phyloP scores from a whole-genome alignment of 2,888 invertebrate genomes.

The Aspidapion aeneum region DNA sequence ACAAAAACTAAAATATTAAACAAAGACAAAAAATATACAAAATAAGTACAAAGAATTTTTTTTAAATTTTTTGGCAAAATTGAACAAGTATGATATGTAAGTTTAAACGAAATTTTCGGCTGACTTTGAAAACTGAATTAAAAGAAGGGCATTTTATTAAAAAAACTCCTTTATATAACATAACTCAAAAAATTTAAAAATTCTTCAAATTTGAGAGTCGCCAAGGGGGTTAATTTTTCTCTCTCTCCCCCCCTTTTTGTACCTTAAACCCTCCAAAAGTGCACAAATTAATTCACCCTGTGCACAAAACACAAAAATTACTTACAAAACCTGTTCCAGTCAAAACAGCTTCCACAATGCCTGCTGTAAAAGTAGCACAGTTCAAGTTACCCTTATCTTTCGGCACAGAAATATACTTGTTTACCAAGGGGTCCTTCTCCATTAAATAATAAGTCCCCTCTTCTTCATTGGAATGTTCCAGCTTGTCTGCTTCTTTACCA shows the following conservation, averaged over 20 bases:
- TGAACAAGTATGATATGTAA: too few species aligned
- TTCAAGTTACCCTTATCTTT: slow-evolving; percentile 97
- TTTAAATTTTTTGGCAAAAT: too few species aligned
- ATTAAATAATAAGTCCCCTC: slow-evolving; percentile 97
- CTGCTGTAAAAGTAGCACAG: slow-evolving; percentile 97
- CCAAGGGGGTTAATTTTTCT: too few species aligned
- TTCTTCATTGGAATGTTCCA: slow-evolving; percentile 98
- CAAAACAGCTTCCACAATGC: slow-evolving; percentile 94
- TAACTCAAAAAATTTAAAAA: too few species aligned
- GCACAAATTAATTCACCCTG: background rate
- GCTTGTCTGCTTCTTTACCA: slow-evolving; percentile 96
- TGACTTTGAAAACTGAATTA: too few species aligned
- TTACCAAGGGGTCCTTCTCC: slow-evolving; percentile 95
- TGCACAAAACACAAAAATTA: slow-evolving; percentile 9
- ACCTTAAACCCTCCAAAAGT: slow-evolving; percentile 1
- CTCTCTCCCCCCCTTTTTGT: too few species aligned
- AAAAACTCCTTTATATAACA: too few species aligned
- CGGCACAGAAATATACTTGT: slow-evolving; percentile 95
- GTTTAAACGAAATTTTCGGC: too few species aligned
- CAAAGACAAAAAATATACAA: too few species aligned
- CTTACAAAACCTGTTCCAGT: slow-evolving; percentile 95
- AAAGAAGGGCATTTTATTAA: too few species aligned
- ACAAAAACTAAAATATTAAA: too few species aligned
- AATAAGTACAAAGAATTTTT: too few species aligned
- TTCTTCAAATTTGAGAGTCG: background rate